phyloP scores from a whole-genome alignment of 2,113 vertebrate genomes.

The Silurus asotus region DNA sequence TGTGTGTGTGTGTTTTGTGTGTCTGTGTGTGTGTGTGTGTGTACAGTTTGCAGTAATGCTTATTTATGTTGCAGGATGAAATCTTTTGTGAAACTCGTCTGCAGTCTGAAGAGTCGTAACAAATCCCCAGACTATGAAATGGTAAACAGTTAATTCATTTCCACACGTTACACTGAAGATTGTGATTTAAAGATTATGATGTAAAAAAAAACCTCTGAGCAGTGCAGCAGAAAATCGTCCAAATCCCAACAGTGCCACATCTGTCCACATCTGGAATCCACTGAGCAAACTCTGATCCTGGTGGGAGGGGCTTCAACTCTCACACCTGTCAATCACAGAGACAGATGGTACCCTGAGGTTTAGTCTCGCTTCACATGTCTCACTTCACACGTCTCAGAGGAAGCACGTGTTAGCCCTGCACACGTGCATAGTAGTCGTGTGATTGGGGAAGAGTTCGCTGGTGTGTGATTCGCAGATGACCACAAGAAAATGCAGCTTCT shows the following conservation, averaged over 20 bases:
- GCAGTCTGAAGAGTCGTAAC: slow-evolving; percentile 83
- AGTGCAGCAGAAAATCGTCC: neutral
- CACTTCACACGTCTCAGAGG: neutral
- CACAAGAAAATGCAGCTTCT: neutral
- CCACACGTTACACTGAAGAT: neutral
- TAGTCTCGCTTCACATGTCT: too few species aligned
- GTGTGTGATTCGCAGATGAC: neutral
- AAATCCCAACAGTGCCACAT: neutral
- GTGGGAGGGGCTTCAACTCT: neutral
- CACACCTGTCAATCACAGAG: neutral
- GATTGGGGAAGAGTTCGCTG: neutral
- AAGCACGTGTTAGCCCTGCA: neutral
- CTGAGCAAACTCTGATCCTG: neutral
- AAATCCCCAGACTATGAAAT: slow-evolving; percentile 90
- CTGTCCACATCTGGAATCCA: neutral
- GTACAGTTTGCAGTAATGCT: neutral
- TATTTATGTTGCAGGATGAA: slow-evolving; percentile 77
- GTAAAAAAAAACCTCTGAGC: neutral
- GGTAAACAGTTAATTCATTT: slow-evolving; percentile 63
- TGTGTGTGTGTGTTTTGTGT: neutral
- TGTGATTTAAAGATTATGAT: neutral
- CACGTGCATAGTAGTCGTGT: neutral
- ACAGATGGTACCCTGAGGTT: neutral
- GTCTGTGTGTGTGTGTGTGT: too few species aligned
- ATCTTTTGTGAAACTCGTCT: slow-evolving; percentile 78